These are phyloP conservation scores for Noctua janthe DNA, from an alignment of 2,888 invertebrate species.

Conservation along the genomic window DNA sequence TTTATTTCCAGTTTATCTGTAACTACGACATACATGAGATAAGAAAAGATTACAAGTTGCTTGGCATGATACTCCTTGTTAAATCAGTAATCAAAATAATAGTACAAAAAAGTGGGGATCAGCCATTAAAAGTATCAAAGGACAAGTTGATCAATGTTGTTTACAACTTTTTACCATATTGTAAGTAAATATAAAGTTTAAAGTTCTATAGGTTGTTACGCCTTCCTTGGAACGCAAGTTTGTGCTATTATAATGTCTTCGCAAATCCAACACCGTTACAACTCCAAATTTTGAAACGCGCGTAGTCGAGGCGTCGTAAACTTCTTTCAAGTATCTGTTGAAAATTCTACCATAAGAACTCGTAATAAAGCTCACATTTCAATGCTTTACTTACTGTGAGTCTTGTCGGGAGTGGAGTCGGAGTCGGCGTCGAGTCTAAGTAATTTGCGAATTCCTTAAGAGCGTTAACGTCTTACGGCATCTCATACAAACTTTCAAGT, in stretches of 20 bases:
- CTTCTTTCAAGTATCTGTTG: background rate
- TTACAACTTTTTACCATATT: slow-evolving; percentile 73
- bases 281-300: background rate
- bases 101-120: slow-evolving; percentile 61
- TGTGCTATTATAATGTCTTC: background rate
- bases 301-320: background rate
- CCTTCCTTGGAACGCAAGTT: background rate
- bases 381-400: too few relatives aligned
- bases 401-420: too few relatives aligned
- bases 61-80: slow-evolving; percentile 75
- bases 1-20: slow-evolving; percentile 74
- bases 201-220: background rate
- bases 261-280: background rate
- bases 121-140: slow-evolving; percentile 54
- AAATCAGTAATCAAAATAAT: slow-evolving; percentile 70
- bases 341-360: background rate
- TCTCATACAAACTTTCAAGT: too few relatives aligned
- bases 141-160: slow-evolving; percentile 71
- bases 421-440: too few relatives aligned
- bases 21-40: slow-evolving; percentile 64
- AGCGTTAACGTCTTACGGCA: too few relatives aligned
- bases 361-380: background rate
- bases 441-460: too few relatives aligned
- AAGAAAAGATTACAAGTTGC: slow-evolving; percentile 67
- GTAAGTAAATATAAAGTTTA: slow-evolving; percentile 72